Evolutionary conservation across 2,797 vertebrate genomes (phyloP).

Genomic region (Geotrypetes seraphini): DNA sequence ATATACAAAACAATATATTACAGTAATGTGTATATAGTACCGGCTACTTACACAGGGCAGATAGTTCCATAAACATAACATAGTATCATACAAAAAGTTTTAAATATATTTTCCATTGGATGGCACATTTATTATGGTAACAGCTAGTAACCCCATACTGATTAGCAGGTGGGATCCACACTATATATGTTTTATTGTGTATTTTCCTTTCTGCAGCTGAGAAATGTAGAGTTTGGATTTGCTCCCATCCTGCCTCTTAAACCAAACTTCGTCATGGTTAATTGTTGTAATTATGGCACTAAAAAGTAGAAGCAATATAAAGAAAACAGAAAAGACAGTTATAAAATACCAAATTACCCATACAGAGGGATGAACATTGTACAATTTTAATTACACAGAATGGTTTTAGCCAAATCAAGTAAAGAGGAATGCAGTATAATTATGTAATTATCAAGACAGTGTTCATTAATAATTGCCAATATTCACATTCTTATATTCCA

Average conservation of each 20-base stretch:
- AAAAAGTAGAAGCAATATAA: conserved; percentile 29
- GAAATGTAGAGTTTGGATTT: conserved; percentile 98
- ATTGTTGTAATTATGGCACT: conserved; percentile 95
- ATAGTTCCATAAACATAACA: conserved; percentile 34
- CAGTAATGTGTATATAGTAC: conserved; percentile 42
- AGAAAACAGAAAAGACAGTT: too few species aligned
- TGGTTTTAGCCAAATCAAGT: too few species aligned
- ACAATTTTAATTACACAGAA: too few species aligned
- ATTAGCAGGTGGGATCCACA: conserved; percentile 44
- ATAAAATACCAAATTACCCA: too few species aligned
- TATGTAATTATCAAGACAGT: too few species aligned
- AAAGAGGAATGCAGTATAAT: too few species aligned
- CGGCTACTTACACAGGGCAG: conserved; percentile 36
- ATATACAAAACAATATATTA: conserved; percentile 28
- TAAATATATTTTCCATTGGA: conserved; percentile 42
- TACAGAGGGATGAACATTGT: too few species aligned
- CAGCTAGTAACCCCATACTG: conserved; percentile 35
- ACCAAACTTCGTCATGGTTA: conserved; percentile 97
- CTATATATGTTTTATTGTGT: conserved; percentile 86
- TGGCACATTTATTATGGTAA: conserved; percentile 53
- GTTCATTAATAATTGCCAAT: too few species aligned
- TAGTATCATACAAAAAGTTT: conserved; percentile 40
- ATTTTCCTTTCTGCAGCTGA: conserved; percentile 98
- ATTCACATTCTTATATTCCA: too few species aligned
- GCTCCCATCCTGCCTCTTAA: conserved; percentile 91